Base-by-base conservation (phyloP, 1,140 invertebrate genomes). In the Saccostrea glomerata region DNA sequence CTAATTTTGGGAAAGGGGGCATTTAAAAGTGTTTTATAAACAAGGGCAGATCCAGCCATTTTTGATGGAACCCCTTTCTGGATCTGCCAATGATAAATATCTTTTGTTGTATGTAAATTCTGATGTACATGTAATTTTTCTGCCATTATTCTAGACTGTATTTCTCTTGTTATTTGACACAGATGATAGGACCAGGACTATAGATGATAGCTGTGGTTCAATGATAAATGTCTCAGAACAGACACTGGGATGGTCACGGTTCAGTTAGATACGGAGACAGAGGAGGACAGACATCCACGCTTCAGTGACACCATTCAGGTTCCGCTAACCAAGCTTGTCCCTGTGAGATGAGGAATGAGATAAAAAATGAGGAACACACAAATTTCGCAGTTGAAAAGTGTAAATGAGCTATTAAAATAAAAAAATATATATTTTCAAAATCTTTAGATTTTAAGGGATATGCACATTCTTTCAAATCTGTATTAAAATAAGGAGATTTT, bases 151-250 rank as follows among this genome's bases (percentile, higher is more conserved):
- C 47, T 47, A 47, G 47, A 47, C 5, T 47, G 47, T 47, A 47
- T 47, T 47, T 47, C 47, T 47, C 47, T 47, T 47, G 47, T 47
- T 47, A 86, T 56, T 13, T 77, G 47, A 55, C 87, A 13, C 60
- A 94, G 94, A 92, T 94, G 17, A 87, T 88, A 12, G 94, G 93
- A 30, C 89, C 92, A 40, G 92, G 93, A n/a, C n/a, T 47, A 89
- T 94, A 0, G 85, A 91, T 36, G 90, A 92, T 25, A 93, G 91
- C n/a, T 86, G 82, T 40, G 94, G 93, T 11, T 89, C 88, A 23
- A 93, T 95, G 4, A 70, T 94, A 15, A 94, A 87, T 87, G 90
- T 95, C 56, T 94, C 94, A 0, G 94, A 95, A 88, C 94, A 95
- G 88, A 94, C 94, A 15, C n/a, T n/a, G 94, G 94, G 23, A 90